Evolutionary conservation across 2,888 invertebrate genomes (phyloP).

Genomic region (Chrysolina oricalcia): DNA sequence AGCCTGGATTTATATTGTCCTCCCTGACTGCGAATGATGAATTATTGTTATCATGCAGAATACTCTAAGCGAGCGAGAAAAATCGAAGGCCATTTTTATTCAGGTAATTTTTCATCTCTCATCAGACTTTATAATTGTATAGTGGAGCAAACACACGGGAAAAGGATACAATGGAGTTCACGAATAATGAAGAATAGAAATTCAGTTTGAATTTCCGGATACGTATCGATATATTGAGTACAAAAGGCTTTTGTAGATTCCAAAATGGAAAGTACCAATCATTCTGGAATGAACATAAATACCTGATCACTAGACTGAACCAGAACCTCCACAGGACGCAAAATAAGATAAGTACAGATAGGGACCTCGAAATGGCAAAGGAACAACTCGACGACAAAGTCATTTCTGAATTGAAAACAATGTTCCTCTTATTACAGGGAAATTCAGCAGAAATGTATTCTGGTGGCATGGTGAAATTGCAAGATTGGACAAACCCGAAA

Average conservation of each 20-base stretch:
- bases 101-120: conserved; percentile 11
- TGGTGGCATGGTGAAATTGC: too few species aligned
- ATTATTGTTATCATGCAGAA: conserved; percentile 20
- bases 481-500: too few species aligned
- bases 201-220: neutral
- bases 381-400: too few species aligned
- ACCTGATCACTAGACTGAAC: too few species aligned
- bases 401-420: too few species aligned
- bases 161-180: neutral
- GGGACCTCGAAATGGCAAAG: neutral
- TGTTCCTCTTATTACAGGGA: too few species aligned
- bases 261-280: too few species aligned
- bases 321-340: too few species aligned
- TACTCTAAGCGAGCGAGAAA: neutral
- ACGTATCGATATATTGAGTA: neutral
- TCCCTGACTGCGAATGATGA: conserved; percentile 23
- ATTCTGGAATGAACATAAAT: too few species aligned
- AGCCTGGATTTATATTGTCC: conserved; percentile 28
- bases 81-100: conserved; percentile 9
- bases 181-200: neutral
- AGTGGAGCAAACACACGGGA: neutral
- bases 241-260: too few species aligned
- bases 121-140: conserved; percentile 11
- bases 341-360: too few species aligned
- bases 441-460: too few species aligned